A percentile compares a stretch with the other conserved stretches of the same genome.
phyloP scores from a whole-genome alignment of 2,888 invertebrate genomes.

The Stramonita haemastoma region DNA sequence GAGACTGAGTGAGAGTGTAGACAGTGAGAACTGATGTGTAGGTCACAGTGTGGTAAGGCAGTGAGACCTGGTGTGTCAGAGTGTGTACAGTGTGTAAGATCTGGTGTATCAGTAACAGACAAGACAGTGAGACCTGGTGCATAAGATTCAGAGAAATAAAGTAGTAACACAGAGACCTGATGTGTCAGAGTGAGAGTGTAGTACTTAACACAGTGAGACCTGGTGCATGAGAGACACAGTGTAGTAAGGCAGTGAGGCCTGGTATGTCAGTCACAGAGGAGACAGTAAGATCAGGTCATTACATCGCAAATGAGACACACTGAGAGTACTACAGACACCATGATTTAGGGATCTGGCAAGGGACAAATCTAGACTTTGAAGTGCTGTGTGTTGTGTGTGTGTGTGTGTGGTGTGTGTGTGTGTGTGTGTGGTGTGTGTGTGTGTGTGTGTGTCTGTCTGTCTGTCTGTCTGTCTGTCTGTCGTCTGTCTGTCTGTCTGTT shows the following conservation, averaged over 20 bases:
- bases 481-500: too few relatives aligned
- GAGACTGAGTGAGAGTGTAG: too few relatives aligned
- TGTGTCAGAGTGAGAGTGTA: too few relatives aligned
- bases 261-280: neutral
- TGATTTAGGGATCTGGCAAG: too few relatives aligned
- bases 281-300: too few relatives aligned
- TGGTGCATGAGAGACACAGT: slow-evolving; percentile 71
- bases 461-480: too few relatives aligned
- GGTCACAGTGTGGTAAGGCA: neutral
- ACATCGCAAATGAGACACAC: too few relatives aligned
- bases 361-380: too few relatives aligned
- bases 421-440: slow-evolving; percentile 15
- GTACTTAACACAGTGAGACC: slow-evolving; percentile 85
- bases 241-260: neutral
- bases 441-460: neutral
- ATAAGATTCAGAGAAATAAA: neutral
- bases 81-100: too few relatives aligned
- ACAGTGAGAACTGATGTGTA: slow-evolving; percentile 84
- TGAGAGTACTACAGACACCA: too few relatives aligned
- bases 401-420: neutral
- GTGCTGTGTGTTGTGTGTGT: neutral
- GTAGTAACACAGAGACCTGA: too few relatives aligned
- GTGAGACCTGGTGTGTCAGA: neutral
- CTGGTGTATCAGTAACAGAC: neutral
- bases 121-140: neutral